A percentile compares a stretch with the other conserved stretches of the same genome.
Conservation (phyloP, 2,797 vertebrate species). For the Melopsittacus undulatus region DNA sequence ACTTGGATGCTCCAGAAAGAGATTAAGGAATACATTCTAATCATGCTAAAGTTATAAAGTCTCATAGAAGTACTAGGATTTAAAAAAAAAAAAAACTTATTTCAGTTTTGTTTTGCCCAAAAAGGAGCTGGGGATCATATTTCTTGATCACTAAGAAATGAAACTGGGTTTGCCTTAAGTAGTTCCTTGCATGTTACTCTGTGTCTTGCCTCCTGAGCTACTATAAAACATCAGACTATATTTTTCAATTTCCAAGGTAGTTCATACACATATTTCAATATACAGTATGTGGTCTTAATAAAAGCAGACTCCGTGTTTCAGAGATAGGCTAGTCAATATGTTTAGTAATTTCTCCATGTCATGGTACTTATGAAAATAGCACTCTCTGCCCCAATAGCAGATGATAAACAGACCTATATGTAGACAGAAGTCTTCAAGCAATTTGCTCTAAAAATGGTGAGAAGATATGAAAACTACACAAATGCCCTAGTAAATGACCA, state of each 20-base stretch:
- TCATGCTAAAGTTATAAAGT: not conserved
- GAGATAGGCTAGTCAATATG: not conserved
- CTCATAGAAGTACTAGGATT: not conserved
- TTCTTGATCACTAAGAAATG: not conserved
- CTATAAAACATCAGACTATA: not conserved
- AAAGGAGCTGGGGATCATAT: not conserved
- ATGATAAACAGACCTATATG: not conserved
- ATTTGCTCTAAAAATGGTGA: not conserved
- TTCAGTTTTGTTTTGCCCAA: not conserved
- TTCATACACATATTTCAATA: not conserved
- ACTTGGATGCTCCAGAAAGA: not conserved
- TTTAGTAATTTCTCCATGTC: not conserved
- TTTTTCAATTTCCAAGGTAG: not conserved
- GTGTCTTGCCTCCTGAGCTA: not conserved
- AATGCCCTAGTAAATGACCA: not conserved
- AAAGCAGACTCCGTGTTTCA: not conserved
- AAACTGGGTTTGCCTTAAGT: not conserved
- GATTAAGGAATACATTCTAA: not conserved
- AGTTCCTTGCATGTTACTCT: not conserved
- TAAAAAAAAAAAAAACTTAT: not conserved
- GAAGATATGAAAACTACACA: not conserved
- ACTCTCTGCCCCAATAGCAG: not conserved
- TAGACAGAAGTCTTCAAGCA: not conserved
- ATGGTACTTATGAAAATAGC: slow-evolving; percentile 20
- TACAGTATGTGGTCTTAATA: not conserved